These are phyloP conservation scores for Tympanoctomys barrerae DNA, from an alignment of 2,797 vertebrate species.

Conservation along the genomic window DNA sequence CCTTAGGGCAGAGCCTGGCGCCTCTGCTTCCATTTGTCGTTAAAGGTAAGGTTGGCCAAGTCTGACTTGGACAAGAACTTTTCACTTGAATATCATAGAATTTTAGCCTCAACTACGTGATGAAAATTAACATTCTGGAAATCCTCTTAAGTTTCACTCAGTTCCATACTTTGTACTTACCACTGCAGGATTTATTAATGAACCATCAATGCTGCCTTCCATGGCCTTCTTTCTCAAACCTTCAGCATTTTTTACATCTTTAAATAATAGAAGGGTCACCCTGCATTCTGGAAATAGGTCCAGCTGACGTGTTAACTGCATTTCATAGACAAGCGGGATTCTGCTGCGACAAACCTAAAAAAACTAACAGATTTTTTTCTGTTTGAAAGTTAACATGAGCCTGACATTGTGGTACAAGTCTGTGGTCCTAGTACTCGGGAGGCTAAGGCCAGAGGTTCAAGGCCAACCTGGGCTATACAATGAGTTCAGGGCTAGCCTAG, in stretches of 20 bases:
- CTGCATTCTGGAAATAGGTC: constrained; percentile 92
- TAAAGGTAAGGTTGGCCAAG: not conserved
- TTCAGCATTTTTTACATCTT: constrained; percentile 92
- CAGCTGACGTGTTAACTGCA: constrained; percentile 90
- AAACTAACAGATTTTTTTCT: constrained; percentile 9
- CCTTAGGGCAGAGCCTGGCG: not conserved
- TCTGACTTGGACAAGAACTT: constrained; percentile 35
- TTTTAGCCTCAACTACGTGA: constrained; percentile 24
- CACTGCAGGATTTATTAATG: constrained; percentile 94
- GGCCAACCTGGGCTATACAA: not conserved
- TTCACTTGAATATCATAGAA: not conserved
- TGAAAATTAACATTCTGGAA: constrained; percentile 38
- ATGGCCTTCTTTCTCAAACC: constrained; percentile 92
- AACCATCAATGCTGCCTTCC: constrained; percentile 91
- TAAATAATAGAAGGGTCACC: constrained; percentile 94
- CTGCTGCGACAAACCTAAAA: constrained; percentile 16
- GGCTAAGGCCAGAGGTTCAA: not conserved
- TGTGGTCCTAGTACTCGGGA: not conserved
- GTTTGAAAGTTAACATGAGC: constrained; percentile 26
- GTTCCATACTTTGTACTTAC: constrained; percentile 85
- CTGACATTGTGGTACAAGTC: not conserved
- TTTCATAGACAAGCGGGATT: constrained; percentile 78
- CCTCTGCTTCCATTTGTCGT: not conserved
- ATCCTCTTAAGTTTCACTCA: not conserved
- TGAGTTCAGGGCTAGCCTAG: not conserved